Evolutionary conservation across 2,113 vertebrate species (phyloP).

Genomic region (Microtus oregoni): DNA sequence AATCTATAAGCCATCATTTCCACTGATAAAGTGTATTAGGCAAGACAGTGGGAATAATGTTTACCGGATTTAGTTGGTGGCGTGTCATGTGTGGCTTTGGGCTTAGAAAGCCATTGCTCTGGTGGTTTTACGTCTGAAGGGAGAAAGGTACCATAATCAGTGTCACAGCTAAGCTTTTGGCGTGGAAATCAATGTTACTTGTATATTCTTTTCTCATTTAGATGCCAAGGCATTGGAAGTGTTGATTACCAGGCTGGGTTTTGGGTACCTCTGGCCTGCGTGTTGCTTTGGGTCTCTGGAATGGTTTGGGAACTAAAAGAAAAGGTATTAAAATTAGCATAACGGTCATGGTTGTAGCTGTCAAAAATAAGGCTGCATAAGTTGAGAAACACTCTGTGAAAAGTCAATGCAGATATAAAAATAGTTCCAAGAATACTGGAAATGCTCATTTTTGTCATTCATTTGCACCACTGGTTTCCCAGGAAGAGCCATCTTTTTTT

Average conservation of each 20-base stretch:
- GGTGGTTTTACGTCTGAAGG: slow-evolving; percentile 82
- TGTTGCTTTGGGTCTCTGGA: slow-evolving; percentile 57
- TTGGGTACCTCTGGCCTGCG: slow-evolving; percentile 18
- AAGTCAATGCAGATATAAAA: slow-evolving; percentile 36
- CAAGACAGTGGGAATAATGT: slow-evolving; percentile 24
- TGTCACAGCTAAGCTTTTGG: neutral
- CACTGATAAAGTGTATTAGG: slow-evolving; percentile 17
- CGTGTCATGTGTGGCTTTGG: slow-evolving; percentile 75
- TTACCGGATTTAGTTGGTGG: slow-evolving; percentile 84
- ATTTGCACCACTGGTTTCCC: neutral
- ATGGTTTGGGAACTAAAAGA: slow-evolving; percentile 55
- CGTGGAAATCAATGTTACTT: neutral
- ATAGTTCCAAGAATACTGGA: neutral
- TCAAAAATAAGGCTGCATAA: slow-evolving; percentile 17
- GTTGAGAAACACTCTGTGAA: neutral
- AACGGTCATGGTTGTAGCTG: neutral
- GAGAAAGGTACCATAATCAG: slow-evolving; percentile 58
- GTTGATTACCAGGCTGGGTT: slow-evolving; percentile 49
- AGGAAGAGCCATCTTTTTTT: slow-evolving; percentile 9
- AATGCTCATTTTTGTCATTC: neutral
- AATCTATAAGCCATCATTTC: slow-evolving; percentile 3
- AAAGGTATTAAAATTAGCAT: slow-evolving; percentile 55
- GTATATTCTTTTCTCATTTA: neutral
- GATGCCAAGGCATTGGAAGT: slow-evolving; percentile 32
- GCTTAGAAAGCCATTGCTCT: slow-evolving; percentile 72